phyloP scores from a whole-genome alignment of 2,113 vertebrate species.

The rabbit (Oryctolagus cuniculus) region DNA sequence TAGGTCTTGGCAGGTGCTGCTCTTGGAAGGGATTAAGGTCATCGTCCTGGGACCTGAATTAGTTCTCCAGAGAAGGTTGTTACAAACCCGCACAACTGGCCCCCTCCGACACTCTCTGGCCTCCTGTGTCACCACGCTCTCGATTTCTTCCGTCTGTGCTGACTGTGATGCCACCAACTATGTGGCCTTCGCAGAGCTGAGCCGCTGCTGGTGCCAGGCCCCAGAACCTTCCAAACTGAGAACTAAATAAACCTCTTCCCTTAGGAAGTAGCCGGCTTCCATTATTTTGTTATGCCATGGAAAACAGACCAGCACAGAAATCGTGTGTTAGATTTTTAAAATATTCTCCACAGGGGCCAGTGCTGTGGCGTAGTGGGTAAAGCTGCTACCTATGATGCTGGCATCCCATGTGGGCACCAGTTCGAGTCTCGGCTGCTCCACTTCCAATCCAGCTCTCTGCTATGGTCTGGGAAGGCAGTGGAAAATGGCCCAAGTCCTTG shows the following conservation, averaged over 20 bases:
- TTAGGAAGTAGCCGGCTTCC: no score
- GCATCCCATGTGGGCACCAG: no score
- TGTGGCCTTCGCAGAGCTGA: neutral
- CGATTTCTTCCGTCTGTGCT: neutral
- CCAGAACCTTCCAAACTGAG: neutral
- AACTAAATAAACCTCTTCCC: neutral
- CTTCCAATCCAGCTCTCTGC: no score
- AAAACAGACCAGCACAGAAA: neutral
- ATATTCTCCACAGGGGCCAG: no score
- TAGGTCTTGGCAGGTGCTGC: neutral
- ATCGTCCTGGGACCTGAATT: neutral
- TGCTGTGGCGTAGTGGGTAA: no score
- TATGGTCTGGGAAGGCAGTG: no score
- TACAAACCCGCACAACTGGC: neutral
- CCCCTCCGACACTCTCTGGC: no score
- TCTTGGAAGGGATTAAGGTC: no score
- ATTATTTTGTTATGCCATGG: neutral
- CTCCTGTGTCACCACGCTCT: neutral
- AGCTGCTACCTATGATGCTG: no score
- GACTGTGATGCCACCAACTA: neutral
- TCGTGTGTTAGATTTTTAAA: neutral
- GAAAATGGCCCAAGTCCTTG: no score
- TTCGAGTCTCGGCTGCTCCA: no score
- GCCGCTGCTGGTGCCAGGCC: neutral
- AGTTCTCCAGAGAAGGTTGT: neutral